These are phyloP conservation scores for Sinopyrophorus schimmeli DNA, from an alignment of 2,888 invertebrate genomes.

Conservation along the genomic window DNA sequence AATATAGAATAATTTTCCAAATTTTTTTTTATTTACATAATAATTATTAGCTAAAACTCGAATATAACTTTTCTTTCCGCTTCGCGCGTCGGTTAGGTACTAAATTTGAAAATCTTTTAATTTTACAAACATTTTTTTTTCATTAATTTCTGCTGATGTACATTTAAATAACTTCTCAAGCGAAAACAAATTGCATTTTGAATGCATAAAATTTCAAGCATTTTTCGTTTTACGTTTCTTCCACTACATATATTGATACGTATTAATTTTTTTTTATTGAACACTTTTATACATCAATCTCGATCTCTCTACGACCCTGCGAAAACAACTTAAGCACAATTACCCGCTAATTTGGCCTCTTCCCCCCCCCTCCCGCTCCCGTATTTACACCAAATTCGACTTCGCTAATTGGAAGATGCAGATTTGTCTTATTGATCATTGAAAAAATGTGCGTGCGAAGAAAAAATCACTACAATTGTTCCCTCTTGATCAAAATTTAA, in stretches of 20 bases:
- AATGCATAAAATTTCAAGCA: slow-evolving; percentile 27
- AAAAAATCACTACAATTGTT: too few species aligned
- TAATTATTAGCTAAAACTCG: slow-evolving; percentile 24
- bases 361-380: too few species aligned
- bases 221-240: slow-evolving; percentile 16
- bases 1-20: slow-evolving; percentile 21
- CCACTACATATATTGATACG: slow-evolving; percentile 31
- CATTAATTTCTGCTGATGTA: slow-evolving; percentile 15
- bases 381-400: slow-evolving; percentile 23
- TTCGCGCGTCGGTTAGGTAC: slow-evolving; percentile 13
- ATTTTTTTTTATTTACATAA: slow-evolving; percentile 28
- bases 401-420: too few species aligned
- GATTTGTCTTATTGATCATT: too few species aligned
- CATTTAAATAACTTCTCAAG: slow-evolving; percentile 24
- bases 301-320: slow-evolving; percentile 20
- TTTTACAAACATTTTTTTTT: slow-evolving; percentile 22
- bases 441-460: too few species aligned
- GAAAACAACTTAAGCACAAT: slow-evolving; percentile 21
- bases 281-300: slow-evolving; percentile 24
- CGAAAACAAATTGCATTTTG: slow-evolving; percentile 26
- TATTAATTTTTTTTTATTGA: slow-evolving; percentile 25
- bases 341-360: slow-evolving; percentile 27
- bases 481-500: too few species aligned
- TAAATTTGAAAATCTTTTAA: too few species aligned
- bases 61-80: slow-evolving; percentile 19